Evolutionary conservation across 2,888 invertebrate genomes (phyloP).

Genomic region (Xylota sylvarum): DNA sequence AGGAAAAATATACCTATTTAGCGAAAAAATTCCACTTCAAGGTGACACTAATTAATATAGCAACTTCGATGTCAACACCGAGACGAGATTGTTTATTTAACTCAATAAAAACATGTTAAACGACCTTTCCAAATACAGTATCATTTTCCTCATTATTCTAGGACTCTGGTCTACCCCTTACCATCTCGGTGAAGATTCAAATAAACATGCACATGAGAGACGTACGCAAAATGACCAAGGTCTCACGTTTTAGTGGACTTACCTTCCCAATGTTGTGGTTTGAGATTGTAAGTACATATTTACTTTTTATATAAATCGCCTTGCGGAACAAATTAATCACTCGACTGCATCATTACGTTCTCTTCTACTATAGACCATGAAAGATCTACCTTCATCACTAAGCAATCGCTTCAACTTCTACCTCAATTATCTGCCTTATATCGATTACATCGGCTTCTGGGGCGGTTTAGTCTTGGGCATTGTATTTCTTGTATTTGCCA

Average conservation of each 20-base stretch:
- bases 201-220: slow-evolving; percentile 94
- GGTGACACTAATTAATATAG: slow-evolving; percentile 25
- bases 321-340: background rate
- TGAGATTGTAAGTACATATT: slow-evolving; percentile 90
- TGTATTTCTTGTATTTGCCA: slow-evolving; percentile 81
- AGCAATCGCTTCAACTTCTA: slow-evolving; percentile 89
- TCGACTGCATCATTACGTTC: slow-evolving; percentile 22
- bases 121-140: slow-evolving; percentile 47
- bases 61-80: background rate
- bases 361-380: slow-evolving; percentile 88
- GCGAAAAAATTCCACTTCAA: slow-evolving; percentile 24
- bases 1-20: slow-evolving; percentile 9
- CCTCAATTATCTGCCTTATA: slow-evolving; percentile 89
- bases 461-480: slow-evolving; percentile 81
- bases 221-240: slow-evolving; percentile 88
- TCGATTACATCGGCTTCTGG: slow-evolving; percentile 85
- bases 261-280: slow-evolving; percentile 94
- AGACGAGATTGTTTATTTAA: background rate
- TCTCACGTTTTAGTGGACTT: slow-evolving; percentile 89
- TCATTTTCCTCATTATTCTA: slow-evolving; percentile 80
- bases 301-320: slow-evolving; percentile 3
- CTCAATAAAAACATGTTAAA: slow-evolving; percentile 43
- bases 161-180: slow-evolving; percentile 91
- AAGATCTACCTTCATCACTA: slow-evolving; percentile 87
- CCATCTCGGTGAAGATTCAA: slow-evolving; percentile 92